Evolutionary conservation across 2,888 invertebrate genomes (phyloP), one percentile per base, ranked within the genome.

Genomic region (Drosophila suboccidentalis): DNA sequence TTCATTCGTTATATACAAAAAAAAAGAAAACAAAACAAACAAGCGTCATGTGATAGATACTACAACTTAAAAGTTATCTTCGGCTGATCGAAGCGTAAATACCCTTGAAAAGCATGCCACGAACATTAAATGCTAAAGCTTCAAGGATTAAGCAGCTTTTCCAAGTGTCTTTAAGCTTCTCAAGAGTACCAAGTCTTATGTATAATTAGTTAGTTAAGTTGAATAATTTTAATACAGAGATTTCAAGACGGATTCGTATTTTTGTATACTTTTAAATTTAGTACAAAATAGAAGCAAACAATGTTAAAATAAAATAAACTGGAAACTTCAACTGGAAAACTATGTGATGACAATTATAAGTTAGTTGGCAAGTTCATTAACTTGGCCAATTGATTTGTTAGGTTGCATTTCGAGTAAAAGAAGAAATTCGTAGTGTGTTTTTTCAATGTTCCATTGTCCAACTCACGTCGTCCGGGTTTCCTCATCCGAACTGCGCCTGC

Each of bases 401-500:
- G 71, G 47, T 74, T 60, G 64, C 71, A 58, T 50, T 76, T 80
- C 53, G 80, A 87, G 80, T 75, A 71, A 73, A 66, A 38, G 38
- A 57, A n/a, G 46, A 83, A 77, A 79, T 83, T 83, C 83, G 80
- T 65, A 57, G 70, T 57, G 29, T 29, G 19, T 19, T 19, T 5
- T 49, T 64, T 36, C 57, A 58, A 49, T 36, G 38, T 17, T 32
- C 54, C 41, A 6, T 29, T 3, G 10, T 19, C 22, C 38, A 61
- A 92, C 91, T 92, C 92, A 92, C 92, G 92, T 92, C 72, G 90
- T 90, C 61, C 91, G 90, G 32, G 90, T 90, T 51, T 92, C 92
- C 80, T 92, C 92, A 41, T 92, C 92, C 34, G 92, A 92, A 67
- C 91, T 92, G 71, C 89, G 90, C 62, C 92, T 92, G 82, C 15